phyloP scores from a whole-genome alignment of 1,140 invertebrate genomes.

The Trachymyrmex cornetzi region DNA sequence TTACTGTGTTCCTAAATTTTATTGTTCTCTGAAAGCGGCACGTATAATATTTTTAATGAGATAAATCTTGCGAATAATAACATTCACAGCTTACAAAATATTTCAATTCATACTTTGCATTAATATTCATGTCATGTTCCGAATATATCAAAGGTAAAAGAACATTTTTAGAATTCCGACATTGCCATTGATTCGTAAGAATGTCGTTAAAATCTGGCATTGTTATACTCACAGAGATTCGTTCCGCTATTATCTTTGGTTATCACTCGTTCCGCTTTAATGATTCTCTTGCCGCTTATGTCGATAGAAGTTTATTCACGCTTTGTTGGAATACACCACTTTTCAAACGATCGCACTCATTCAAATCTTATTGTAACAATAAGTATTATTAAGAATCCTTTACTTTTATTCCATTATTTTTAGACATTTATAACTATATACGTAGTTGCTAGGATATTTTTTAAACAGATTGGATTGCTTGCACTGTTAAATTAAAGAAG shows the following conservation, averaged over 20 bases:
- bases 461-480: too few species aligned
- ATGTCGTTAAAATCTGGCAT: constrained; percentile 17
- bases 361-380: background rate
- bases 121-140: background rate
- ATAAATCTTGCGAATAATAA: background rate
- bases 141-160: background rate
- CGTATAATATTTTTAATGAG: background rate
- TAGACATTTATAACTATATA: background rate
- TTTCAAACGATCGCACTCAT: background rate
- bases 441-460: background rate
- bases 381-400: background rate
- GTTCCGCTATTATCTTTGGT: constrained; percentile 22
- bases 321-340: background rate
- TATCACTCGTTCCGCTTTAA: constrained; percentile 31
- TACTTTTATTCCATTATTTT: background rate
- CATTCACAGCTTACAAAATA: background rate
- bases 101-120: constrained; percentile 18
- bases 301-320: background rate
- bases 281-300: background rate
- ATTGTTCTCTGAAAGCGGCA: background rate
- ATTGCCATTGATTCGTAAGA: background rate
- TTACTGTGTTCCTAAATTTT: background rate
- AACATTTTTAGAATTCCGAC: constrained; percentile 2
- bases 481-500: too few species aligned
- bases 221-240: constrained; percentile 2